phyloP scores from a whole-genome alignment of 2,888 invertebrate genomes.

The Villa cingulata region DNA sequence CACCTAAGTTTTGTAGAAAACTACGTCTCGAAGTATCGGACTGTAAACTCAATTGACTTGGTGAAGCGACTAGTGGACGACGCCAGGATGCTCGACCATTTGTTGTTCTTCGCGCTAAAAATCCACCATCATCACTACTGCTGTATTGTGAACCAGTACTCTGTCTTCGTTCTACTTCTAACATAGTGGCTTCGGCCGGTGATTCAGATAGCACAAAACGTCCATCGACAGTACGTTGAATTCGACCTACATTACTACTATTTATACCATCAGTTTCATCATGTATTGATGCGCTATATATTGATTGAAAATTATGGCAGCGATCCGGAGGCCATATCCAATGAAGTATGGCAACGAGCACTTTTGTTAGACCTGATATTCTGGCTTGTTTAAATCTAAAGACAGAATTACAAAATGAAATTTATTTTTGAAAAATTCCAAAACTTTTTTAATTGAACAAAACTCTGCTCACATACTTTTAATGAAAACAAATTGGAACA shows the following conservation, averaged over 20 bases:
- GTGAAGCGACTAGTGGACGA: constrained; percentile 47
- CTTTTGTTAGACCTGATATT: constrained; percentile 78
- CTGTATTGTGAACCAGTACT: constrained; percentile 44
- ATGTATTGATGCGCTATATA: constrained; percentile 32
- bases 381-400: constrained; percentile 83
- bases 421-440: not conserved
- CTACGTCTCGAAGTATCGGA: constrained; percentile 50
- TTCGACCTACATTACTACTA: constrained; percentile 45
- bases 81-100: constrained; percentile 49
- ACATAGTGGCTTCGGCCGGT: constrained; percentile 25
- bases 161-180: constrained; percentile 32
- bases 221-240: constrained; percentile 60
- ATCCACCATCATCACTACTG: constrained; percentile 74
- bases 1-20: constrained; percentile 36
- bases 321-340: constrained; percentile 67
- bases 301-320: constrained; percentile 42
- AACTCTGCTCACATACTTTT: too few relatives aligned
- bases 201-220: constrained; percentile 48
- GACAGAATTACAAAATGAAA: not conserved
- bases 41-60: constrained; percentile 52
- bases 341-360: constrained; percentile 52
- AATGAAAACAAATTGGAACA: too few relatives aligned
- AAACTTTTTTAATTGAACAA: too few relatives aligned
- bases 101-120: constrained; percentile 48
- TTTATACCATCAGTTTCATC: constrained; percentile 24